Evolutionary conservation across 2,113 vertebrate genomes (phyloP), one percentile per base, ranked within the genome.

Genomic region (Rhinolophus sinicus): DNA sequence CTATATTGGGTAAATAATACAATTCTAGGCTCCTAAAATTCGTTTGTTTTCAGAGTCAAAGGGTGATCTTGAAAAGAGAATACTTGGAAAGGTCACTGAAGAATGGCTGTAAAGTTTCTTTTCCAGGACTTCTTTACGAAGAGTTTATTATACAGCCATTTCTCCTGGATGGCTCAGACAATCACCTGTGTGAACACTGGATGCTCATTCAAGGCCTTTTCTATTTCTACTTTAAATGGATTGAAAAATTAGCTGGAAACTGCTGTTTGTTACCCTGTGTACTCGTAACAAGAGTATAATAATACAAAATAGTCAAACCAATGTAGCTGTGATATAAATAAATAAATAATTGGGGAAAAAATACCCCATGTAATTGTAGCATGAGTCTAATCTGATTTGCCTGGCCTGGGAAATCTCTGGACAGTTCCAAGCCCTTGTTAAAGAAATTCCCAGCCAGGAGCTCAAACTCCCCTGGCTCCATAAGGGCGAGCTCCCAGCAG

Each of bases 341-440:
- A 54, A 81, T 8, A 86, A 62, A 56, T 54, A 33, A 44, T 14
- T 6, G 28, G 19, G 33, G 4, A 44, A 33, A 88, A 88, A 95
- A 73, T 22, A 13, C 26, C 26, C 5, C 62, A 65, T 54, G 50
- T 0, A 77, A 77, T 88, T 91, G 87, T 56, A 88, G 38, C 30
- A 56, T 40, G 16, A 75, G n/a, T 88, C 58, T 88, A 72, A 94
- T 92, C n/a, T 92, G 52, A 90, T 77, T 95, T 95, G 82, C 90
- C 38, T 70, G 21, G 54, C 19, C 28, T 92, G 50, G 76, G 44
- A 94, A 62, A 18, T 86, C 54, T 83, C 64, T 64, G 67, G 24
- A 82, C 8, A 76, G n/a, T 81, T 97, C 65, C 3, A 88, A 88
- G 73, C 30, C 50, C 26, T 52, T 16, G 8, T 58, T 65, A 90